Base-by-base conservation (phyloP, 2,113 vertebrate genomes). In the Tragelaphus strepsiceros region DNA sequence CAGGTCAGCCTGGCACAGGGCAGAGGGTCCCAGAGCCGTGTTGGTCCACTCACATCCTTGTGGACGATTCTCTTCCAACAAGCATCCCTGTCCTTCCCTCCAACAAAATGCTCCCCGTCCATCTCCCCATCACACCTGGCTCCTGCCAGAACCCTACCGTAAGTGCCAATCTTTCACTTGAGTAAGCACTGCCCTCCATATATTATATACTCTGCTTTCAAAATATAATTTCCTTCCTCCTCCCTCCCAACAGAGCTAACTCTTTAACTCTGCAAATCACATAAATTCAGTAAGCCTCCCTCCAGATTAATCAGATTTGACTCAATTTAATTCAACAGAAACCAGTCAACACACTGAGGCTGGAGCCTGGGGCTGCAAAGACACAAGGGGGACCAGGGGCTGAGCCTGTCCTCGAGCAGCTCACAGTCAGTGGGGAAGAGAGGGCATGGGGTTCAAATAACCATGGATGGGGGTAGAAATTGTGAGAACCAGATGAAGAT, bases 71-170 rank as follows among this genome's bases (percentile, higher is more conserved):
- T 12, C 16, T 43, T 61, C 32, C 39, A 53, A 13, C 6, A 93
- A 46, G 96, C 83, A 90, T 80, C 92, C 84, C 91, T 96, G n/a
- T 88, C 56, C 92, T 80, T 74, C 49, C 54, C n/a, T 80, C 30
- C 32, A 62, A 61, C 35, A 56, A 51, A 49, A 32, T n/a, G 64
- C 30, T 2, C 54, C 39, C 54, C 28, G 56, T 15, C 3, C 5
- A 12, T 14, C 35, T 61, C 14, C 81, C 77, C n/a, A 19, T n/a
- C 64, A n/a, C 0, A 59, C 39, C 15, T 32, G 22, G 78, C 81
- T 78, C 56, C 10, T 3, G 21, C 17, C 35, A 15, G 83, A 78
- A 49, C 15, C n/a, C 54, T 35, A 8, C n/a, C 2, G 0, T 54
- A 2, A 28, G 26, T 24, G 26, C 16, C 5, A 0, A 30, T 53